phyloP scores from a whole-genome alignment of 2,888 invertebrate genomes.

The Acanthosepion esculentum region DNA sequence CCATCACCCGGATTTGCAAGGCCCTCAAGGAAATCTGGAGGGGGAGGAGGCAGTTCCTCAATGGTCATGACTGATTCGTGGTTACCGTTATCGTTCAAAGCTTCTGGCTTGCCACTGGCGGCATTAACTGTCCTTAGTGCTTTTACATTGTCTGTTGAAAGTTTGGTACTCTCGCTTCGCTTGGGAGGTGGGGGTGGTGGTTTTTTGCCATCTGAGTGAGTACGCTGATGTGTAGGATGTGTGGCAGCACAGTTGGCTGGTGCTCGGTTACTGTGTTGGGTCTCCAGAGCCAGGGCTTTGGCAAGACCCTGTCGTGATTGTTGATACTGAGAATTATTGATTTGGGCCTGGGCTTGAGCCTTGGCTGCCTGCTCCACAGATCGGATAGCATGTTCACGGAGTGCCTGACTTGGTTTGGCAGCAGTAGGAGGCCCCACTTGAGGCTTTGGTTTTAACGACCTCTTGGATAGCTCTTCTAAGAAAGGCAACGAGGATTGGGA shows the following conservation, averaged over 20 bases:
- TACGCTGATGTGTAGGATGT: conserved; percentile 50
- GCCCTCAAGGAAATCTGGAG: conserved; percentile 69
- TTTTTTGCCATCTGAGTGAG: conserved; percentile 52
- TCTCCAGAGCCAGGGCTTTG: conserved; percentile 41
- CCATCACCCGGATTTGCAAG: conserved; percentile 54
- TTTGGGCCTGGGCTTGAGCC: conserved; percentile 46
- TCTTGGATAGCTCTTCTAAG: conserved; percentile 62
- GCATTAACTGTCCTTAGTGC: conserved; percentile 40
- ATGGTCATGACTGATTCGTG: conserved; percentile 67
- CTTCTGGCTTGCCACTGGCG: conserved; percentile 24
- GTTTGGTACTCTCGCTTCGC: conserved; percentile 66
- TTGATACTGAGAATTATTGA: conserved; percentile 43
- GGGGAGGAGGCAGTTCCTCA: conserved; percentile 71
- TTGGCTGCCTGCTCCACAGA: conserved; percentile 50
- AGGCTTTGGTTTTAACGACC: conserved; percentile 54
- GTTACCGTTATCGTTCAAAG: conserved; percentile 60
- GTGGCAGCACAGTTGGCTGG: conserved; percentile 52
- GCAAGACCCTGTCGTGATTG: conserved; percentile 45
- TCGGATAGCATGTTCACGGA: conserved; percentile 47
- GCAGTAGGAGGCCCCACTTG: conserved; percentile 47
- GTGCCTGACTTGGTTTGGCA: conserved; percentile 48
- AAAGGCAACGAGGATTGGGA: conserved; percentile 58
- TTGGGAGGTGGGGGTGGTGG: conserved; percentile 68
- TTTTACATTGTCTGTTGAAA: conserved; percentile 56
- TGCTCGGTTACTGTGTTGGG: conserved; percentile 50